These are phyloP conservation scores for Lamproptera curius DNA, from an alignment of 2,888 invertebrate species.

Conservation along the genomic window DNA sequence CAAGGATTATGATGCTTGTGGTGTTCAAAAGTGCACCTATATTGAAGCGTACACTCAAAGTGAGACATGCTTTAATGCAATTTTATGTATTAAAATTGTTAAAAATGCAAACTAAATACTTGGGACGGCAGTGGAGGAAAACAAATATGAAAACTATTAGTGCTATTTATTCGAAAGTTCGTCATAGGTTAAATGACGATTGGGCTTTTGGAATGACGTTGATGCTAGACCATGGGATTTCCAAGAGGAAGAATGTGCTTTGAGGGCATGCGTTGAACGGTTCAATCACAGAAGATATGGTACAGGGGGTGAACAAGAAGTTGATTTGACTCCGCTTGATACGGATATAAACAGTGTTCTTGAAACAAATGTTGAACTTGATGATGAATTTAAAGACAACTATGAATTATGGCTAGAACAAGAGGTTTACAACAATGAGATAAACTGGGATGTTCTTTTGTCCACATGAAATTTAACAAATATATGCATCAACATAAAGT, in stretches of 20 bases:
- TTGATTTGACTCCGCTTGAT: constrained; percentile 83
- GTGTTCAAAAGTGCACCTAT: constrained; percentile 99
- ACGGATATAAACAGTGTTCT: constrained; percentile 90
- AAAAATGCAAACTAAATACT: constrained; percentile 99
- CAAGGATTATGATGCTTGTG: constrained; percentile 99
- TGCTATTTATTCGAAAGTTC: constrained; percentile 98
- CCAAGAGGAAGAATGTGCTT: constrained; percentile 96
- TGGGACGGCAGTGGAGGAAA: constrained; percentile 99
- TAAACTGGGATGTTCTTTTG: constrained; percentile 84
- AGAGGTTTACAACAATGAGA: constrained; percentile 94
- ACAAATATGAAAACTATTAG: constrained; percentile 99
- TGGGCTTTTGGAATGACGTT: constrained; percentile 99
- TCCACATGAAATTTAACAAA: constrained; percentile 39
- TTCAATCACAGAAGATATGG: constrained; percentile 96
- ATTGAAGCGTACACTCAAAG: constrained; percentile 96
- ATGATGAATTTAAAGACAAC: constrained; percentile 94
- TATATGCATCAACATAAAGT: neutral
- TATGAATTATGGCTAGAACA: constrained; percentile 97
- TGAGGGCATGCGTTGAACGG: constrained; percentile 95
- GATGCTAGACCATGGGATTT: constrained; percentile 99
- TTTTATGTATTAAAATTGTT: constrained; percentile 97
- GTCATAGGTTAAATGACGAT: constrained; percentile 98
- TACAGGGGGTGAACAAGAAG: constrained; percentile 70
- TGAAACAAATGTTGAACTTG: constrained; percentile 87
- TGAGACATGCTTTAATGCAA: constrained; percentile 97